These are phyloP conservation scores for Zosterops japonicus DNA, from an alignment of 2,113 vertebrate species.

Conservation along the genomic window DNA sequence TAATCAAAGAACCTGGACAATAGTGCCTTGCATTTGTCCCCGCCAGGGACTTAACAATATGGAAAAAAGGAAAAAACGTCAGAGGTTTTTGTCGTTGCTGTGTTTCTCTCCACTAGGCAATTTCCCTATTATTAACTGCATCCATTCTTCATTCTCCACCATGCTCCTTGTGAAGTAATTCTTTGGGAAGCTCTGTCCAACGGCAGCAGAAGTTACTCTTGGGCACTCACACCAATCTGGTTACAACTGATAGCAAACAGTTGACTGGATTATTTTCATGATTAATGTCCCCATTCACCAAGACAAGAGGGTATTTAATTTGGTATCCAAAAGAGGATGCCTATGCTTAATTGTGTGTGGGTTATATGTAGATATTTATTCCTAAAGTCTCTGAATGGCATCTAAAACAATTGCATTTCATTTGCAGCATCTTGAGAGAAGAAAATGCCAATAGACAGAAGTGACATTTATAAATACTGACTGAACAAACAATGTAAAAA, in stretches of 20 bases:
- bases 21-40: neutral
- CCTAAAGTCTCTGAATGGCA: slow-evolving; percentile 10
- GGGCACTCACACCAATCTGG: neutral
- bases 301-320: slow-evolving; percentile 30
- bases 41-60: neutral
- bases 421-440: slow-evolving; percentile 12
- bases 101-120: neutral
- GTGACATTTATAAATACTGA: slow-evolving; percentile 49
- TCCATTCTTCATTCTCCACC: neutral
- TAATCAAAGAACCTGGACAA: neutral
- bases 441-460: slow-evolving; percentile 29
- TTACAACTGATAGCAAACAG: neutral
- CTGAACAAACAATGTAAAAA: neutral
- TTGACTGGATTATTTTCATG: neutral
- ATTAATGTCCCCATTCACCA: neutral
- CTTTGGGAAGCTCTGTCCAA: neutral
- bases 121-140: neutral
- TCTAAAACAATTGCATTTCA: slow-evolving; percentile 46
- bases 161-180: neutral
- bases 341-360: neutral
- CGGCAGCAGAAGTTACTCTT: neutral
- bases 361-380: neutral
- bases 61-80: neutral
- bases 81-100: neutral
- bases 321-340: neutral